phyloP scores from a whole-genome alignment of 1,140 invertebrate species.

The Papilio helenus region DNA sequence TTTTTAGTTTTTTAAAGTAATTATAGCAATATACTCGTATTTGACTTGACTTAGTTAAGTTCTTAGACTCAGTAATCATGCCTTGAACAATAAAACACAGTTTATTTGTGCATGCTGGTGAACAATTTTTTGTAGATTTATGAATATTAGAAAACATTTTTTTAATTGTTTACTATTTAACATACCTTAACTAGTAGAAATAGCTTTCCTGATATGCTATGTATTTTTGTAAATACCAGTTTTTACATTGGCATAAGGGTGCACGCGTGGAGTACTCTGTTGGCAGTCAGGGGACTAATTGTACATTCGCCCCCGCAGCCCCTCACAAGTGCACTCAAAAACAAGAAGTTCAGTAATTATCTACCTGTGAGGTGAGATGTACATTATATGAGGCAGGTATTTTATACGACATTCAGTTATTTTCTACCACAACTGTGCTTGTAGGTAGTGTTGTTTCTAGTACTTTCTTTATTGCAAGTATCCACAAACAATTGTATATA shows the following conservation, averaged over 20 bases:
- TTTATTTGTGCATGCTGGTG: neutral
- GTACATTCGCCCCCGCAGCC: constrained; percentile 22
- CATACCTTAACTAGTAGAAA: neutral
- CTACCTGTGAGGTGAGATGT: constrained; percentile 12
- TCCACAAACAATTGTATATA: neutral
- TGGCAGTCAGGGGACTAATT: constrained; percentile 27
- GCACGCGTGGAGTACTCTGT: neutral
- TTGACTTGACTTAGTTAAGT: neutral
- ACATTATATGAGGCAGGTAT: neutral
- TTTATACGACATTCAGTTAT: neutral
- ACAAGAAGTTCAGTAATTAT: constrained; percentile 38
- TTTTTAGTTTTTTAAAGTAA: neutral
- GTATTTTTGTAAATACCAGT: constrained; percentile 18
- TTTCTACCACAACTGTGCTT: neutral
- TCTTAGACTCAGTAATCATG: neutral
- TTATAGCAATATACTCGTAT: neutral
- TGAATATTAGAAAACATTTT: neutral
- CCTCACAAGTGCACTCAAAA: constrained; percentile 23
- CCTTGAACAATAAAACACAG: neutral
- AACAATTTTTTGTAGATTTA: neutral
- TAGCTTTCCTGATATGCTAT: neutral
- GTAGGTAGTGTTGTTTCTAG: neutral
- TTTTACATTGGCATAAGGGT: constrained; percentile 21
- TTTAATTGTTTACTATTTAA: neutral
- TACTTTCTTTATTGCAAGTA: neutral